Evolutionary conservation across 2,888 invertebrate species (phyloP), one percentile per base, ranked within the genome.

Genomic region (Caenorhabditis virilis): DNA sequence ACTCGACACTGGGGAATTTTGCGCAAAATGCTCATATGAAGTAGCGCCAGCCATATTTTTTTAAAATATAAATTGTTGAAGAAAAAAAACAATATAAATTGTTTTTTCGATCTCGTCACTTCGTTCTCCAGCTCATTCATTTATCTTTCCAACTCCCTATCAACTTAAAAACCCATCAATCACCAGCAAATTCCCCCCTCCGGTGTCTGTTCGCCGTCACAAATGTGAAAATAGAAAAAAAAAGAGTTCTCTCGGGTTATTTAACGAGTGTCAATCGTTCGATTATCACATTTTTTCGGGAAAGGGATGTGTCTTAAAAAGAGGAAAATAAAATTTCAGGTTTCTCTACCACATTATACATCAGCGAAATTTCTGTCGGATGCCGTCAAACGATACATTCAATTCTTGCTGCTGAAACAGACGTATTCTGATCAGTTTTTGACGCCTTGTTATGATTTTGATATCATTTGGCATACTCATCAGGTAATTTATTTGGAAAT

Each of bases 391-490:
- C 80, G 82, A 46, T 78, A 71, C 41, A 67, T 76, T 20, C 70
- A 69, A 72, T 85, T 84, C 70, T 72, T 86, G 20, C 82, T 82
- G 61, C 72, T 86, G 51, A 86, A 86, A 73, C 81, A 84, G 56
- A 83, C 83, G 35, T 84, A 86, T 72, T 82, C 84, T 3, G 82
- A 80, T 30, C 80, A 84, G 57, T 85, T 86, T 69, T 76, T 86
- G 30, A 86, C 86, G 18, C 86, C 86, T 1, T 86, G 86, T 72
- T 86, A 86, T 66, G 86, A 86, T 72, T 85, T 85, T 65, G 86
- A 86, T 70, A 74, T 86, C 26, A 79, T 85, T 4, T 86, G 86
- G 86, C 86, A 86, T 70, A 78, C 85, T 1, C 86, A 86, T 76
- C 85, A 86, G 78, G 83, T 86, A 38, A 22, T 15, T n/a, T n/a